Conservation (phyloP, 2,113 vertebrate genomes). For the Peromyscus polionotus region DNA sequence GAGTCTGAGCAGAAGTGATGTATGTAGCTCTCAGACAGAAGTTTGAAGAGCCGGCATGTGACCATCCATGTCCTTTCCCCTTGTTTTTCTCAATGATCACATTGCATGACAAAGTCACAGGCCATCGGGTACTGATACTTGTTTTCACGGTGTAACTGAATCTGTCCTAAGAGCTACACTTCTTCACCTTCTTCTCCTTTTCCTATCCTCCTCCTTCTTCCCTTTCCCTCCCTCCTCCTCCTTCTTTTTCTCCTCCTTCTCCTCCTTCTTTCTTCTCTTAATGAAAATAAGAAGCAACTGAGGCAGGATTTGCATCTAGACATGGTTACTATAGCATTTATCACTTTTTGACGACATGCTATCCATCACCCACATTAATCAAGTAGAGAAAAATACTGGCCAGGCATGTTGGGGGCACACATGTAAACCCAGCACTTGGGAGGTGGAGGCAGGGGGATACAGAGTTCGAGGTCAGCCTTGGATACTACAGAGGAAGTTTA, state of each 20-base stretch:
- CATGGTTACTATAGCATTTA: not conserved
- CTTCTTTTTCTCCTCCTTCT: not conserved
- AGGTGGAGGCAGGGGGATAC: not conserved
- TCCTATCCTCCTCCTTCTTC: too few relatives aligned
- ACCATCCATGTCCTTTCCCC: not conserved
- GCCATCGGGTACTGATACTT: not conserved
- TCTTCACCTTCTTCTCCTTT: not conserved
- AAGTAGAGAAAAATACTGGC: not conserved
- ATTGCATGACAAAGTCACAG: not conserved
- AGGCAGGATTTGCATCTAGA: not conserved
- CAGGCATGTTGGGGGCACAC: too few relatives aligned
- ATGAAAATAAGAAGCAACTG: not conserved
- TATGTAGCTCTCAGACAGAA: not conserved
- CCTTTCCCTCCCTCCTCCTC: too few relatives aligned
- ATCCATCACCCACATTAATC: not conserved
- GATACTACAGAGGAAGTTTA: not conserved
- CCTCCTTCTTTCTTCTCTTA: too few relatives aligned
- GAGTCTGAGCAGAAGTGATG: not conserved
- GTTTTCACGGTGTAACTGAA: not conserved
- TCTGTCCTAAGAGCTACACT: not conserved
- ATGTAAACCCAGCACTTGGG: not conserved
- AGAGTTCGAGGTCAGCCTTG: not conserved
- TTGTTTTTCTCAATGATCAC: not conserved
- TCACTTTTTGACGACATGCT: not conserved
- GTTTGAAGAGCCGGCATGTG: not conserved